Percentiles rank a stretch among this genome's conserved stretches.
Conservation (phyloP, 2,888 invertebrate genomes). For the Diplolepis rosae region DNA sequence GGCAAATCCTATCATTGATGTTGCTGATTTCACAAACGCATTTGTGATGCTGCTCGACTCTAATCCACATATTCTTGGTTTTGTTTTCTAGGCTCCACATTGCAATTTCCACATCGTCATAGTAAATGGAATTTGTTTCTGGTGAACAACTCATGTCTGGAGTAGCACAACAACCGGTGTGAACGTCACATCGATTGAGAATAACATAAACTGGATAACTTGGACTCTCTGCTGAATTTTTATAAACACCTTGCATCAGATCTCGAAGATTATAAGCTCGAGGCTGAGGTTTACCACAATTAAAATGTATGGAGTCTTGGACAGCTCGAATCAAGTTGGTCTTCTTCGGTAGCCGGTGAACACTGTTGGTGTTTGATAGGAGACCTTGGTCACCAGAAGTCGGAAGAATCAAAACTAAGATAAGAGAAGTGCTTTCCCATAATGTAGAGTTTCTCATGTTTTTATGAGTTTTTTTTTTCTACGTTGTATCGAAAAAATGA, state of each 20-base stretch:
- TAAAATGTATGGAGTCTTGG: slow-evolving; percentile 44
- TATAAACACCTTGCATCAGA: slow-evolving; percentile 45
- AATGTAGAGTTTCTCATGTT: slow-evolving; percentile 20
- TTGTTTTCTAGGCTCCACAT: slow-evolving; percentile 48
- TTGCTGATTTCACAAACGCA: slow-evolving; percentile 58
- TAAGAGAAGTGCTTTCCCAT: slow-evolving; percentile 34
- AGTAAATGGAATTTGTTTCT: slow-evolving; percentile 42
- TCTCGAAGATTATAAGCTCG: slow-evolving; percentile 59
- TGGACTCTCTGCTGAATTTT: slow-evolving; percentile 44
- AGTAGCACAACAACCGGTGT: slow-evolving; percentile 65
- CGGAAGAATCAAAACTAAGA: slow-evolving; percentile 31
- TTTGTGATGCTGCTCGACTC: slow-evolving; percentile 60
- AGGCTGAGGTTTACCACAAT: slow-evolving; percentile 56
- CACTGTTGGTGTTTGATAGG: slow-evolving; percentile 22
- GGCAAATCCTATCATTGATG: neutral
- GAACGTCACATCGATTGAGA: slow-evolving; percentile 62
- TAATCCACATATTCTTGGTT: slow-evolving; percentile 52
- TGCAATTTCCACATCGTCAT: slow-evolving; percentile 57
- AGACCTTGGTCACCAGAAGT: slow-evolving; percentile 19
- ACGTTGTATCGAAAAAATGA: neutral
- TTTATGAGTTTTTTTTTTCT: neutral
- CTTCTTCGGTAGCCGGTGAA: slow-evolving; percentile 18
- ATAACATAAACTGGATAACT: slow-evolving; percentile 56
- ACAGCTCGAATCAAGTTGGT: slow-evolving; percentile 47
- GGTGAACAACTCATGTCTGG: slow-evolving; percentile 56